Conservation (phyloP, 2,888 invertebrate species). For the Acanthosepion esculentum region DNA sequence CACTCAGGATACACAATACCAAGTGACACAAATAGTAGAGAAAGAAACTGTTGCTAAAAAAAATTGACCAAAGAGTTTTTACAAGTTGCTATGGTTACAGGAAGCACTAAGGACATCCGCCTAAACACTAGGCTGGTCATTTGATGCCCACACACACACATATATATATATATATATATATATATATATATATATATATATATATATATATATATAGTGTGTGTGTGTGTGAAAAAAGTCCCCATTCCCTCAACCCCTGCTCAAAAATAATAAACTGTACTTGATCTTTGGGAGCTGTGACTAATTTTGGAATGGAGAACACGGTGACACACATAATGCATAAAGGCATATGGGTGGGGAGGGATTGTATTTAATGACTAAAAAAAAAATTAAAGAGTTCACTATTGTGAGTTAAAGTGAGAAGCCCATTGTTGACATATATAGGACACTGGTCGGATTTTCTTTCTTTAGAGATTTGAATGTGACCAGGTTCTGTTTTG, state of each 20-base stretch:
- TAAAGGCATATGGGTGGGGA: not conserved
- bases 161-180: not conserved
- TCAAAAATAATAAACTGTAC: not conserved
- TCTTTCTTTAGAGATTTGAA: not conserved
- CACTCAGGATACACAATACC: not conserved
- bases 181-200: no score
- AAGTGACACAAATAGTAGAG: not conserved
- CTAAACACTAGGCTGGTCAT: not conserved
- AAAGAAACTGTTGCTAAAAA: not conserved
- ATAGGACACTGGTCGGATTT: not conserved
- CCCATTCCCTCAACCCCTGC: not conserved
- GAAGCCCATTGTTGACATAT: not conserved
- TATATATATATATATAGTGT: no score
- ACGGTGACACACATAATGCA: not conserved
- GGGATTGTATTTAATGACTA: not conserved
- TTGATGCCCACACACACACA: not conserved
- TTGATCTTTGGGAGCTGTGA: not conserved
- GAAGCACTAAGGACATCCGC: slow-evolving; percentile 8
- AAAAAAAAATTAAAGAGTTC: not conserved
- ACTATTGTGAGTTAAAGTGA: not conserved
- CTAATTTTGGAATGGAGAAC: not conserved
- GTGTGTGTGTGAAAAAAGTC: not conserved
- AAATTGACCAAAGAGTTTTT: not conserved
- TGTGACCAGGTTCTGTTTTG: not conserved
- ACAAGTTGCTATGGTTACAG: slow-evolving; percentile 14